Evolutionary conservation across 2,797 vertebrate genomes (phyloP).

Genomic region (Phataginus tricuspis): DNA sequence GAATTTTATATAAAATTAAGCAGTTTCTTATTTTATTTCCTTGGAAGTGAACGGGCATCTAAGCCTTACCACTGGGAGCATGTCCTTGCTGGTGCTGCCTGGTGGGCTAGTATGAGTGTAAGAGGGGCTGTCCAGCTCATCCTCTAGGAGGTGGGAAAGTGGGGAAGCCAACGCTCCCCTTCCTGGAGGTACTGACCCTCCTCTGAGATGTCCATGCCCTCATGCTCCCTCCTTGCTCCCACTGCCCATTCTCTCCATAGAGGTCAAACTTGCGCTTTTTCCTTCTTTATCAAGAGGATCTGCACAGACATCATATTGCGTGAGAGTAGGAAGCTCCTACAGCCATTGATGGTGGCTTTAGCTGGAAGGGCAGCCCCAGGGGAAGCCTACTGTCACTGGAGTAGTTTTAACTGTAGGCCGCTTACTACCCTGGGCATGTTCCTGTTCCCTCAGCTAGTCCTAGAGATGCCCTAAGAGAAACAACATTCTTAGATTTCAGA

Average conservation of each 20-base stretch:
- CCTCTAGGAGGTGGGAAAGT: fast-evolving
- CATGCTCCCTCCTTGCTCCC: fast-evolving
- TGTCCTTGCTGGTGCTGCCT: neutral
- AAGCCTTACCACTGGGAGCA: neutral
- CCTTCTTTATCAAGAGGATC: neutral
- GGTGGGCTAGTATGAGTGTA: neutral
- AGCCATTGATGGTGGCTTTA: neutral
- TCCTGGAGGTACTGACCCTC: neutral
- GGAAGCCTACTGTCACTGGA: too few species aligned
- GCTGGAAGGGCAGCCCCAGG: neutral
- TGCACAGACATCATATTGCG: fast-evolving
- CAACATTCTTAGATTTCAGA: too few species aligned
- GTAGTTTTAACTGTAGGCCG: neutral
- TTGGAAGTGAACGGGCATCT: neutral
- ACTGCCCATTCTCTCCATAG: neutral
- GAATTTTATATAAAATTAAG: neutral
- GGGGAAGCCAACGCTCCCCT: neutral
- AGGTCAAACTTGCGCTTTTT: too few species aligned
- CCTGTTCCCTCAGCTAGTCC: fast-evolving
- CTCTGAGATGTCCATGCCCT: neutral
- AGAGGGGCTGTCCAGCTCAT: fast-evolving
- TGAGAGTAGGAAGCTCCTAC: fast-evolving
- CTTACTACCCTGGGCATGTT: fast-evolving
- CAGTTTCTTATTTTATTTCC: neutral
- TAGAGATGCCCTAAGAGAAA: too few species aligned